Base-by-base conservation (phyloP, 2,113 vertebrate genomes). In the Eulemur macaco region DNA sequence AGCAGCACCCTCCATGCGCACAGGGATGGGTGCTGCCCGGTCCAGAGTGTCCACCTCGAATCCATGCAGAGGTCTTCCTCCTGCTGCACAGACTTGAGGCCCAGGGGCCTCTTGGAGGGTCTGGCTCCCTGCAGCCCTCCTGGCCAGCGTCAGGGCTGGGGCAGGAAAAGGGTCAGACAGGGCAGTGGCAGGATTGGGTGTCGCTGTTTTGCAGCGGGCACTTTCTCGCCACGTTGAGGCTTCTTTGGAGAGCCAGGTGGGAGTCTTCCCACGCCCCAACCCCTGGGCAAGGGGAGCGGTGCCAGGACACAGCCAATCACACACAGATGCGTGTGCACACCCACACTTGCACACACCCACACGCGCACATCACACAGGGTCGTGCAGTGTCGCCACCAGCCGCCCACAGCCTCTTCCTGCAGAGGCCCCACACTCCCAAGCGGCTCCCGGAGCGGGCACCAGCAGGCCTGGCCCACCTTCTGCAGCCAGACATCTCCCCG, bases 11-110 rank as follows among this genome's bases (percentile, higher is more conserved):
- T 31, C 71, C 1, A 1, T 1, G 21, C 27, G 31, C 2, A 6
- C 31, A 21, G 56, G 37, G 17, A 1, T 58, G 0, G 20, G 18
- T 13, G 66, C 34, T 13, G 81, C 14, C 29, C 6, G 0, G 1
- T 0, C 10, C 5, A 0, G 6, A 47, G 3, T 42, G 58, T 25
- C 31, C 0, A 0, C 20, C 5, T 10, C 37, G 3, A 8, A 10
- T 21, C 76, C 8, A 2, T 13, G 34, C 69, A 1, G 8, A 5
- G 58, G 9, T 5, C 42, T 27, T 10, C 37, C 15, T 9, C 5
- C 12, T 7, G 3, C 7, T 25, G 23, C 23, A 1, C 21, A 4
- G 2, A 3, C 71, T 15, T 20, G 45, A n/a, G 63, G n/a, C 2
- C 7, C 11, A 1, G 12, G 5, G 34, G 54, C 50, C 71, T 20